phyloP scores from a whole-genome alignment of 2,797 vertebrate genomes.

The Clarias fuscus region DNA sequence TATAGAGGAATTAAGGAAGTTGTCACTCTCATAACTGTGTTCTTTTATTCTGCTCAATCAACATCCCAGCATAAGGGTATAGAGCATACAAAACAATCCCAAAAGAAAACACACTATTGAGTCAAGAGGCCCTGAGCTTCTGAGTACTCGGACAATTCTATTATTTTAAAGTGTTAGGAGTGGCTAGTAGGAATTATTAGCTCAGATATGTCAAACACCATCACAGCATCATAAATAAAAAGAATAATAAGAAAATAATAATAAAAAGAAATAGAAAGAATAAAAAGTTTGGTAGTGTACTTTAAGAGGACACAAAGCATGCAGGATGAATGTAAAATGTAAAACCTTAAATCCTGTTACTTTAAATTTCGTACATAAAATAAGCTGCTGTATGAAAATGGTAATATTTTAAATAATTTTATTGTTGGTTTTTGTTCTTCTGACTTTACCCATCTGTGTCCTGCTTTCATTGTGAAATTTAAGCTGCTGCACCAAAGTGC shows the following conservation, averaged over 20 bases:
- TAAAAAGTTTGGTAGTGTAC: not conserved
- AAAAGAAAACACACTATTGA: too few species aligned
- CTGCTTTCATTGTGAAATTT: slow-evolving; percentile 18
- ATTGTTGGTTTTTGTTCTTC: not conserved
- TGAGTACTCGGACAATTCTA: not conserved
- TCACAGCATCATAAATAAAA: not conserved
- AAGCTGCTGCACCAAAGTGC: slow-evolving; percentile 91
- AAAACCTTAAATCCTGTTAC: not conserved
- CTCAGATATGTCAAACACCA: not conserved
- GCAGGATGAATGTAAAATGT: not conserved
- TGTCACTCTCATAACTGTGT: too few species aligned
- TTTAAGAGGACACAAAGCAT: not conserved
- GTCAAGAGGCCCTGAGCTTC: not conserved
- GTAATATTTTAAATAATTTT: not conserved
- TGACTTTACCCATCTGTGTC: not conserved
- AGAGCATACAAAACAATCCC: not conserved
- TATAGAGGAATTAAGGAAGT: too few species aligned
- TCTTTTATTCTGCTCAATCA: too few species aligned
- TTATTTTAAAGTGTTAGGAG: not conserved
- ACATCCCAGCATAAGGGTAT: too few species aligned
- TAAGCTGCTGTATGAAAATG: not conserved
- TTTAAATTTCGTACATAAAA: not conserved
- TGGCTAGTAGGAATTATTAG: not conserved
- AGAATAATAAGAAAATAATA: too few species aligned
- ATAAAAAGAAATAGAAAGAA: too few species aligned